Evolutionary conservation across 2,797 vertebrate genomes (phyloP), one percentile per base, ranked within the genome.

Genomic region (Onychomys leucogaster): DNA sequence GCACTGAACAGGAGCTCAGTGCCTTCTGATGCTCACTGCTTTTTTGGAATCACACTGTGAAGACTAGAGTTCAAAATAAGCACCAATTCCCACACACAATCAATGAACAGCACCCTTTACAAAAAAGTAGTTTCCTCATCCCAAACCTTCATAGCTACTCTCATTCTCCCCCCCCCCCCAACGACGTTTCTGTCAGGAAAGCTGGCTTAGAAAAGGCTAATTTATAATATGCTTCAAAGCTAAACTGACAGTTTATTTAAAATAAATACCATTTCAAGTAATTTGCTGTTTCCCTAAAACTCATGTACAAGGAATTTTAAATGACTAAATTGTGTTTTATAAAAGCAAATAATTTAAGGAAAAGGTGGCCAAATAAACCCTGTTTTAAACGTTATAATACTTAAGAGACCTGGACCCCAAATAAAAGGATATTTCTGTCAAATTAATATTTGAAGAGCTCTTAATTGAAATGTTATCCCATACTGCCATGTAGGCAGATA

Each of bases 301-400:
- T 91, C 8, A 2, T n/a, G 96, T 75, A 83, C 4, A 84, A 4
- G 89, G 52, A 96, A 84, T 94, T 92, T 94, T 81, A 77, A 96
- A 49, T 73, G 34, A 90, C 12, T 87, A 77, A 95, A 94, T 89
- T 89, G 61, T 71, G 65, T 91, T 94, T 95, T 82, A 59, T 73
- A 94, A 90, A 96, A 86, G 12, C 52, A 96, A 49, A n/a, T 52
- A 90, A 90, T 78, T 95, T 73, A 95, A 96, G 96, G 76, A 95
- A 89, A 71, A 37, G 67, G 11, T 87, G 37, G 21, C 43, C 13
- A 91, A 84, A 82, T 95, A 89, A 95, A 85, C 78, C 91, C 75
- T 93, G 27, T 77, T 94, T 49, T 93, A 93, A 94, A 87, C 90
- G 77, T 37, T 81, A n/a, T n/a, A 57, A 76, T 89, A 41, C 14